Percentiles rank a stretch among this genome's conserved stretches.
phyloP scores from a whole-genome alignment of 2,888 invertebrate genomes.

The Nycteola revayana region DNA sequence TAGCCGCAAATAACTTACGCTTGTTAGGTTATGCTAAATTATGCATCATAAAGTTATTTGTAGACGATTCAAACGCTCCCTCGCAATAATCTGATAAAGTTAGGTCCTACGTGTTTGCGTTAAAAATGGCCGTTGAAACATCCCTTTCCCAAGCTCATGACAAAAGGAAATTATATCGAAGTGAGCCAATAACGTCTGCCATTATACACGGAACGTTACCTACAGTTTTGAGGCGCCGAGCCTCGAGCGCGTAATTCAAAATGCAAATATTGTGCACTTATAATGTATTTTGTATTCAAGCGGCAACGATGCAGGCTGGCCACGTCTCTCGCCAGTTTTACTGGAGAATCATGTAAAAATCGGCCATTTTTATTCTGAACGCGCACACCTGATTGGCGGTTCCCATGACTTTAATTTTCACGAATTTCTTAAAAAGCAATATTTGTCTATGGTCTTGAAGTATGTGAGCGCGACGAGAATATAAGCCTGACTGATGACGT shows the following conservation, averaged over 20 bases:
- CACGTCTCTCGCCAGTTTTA: constrained; percentile 71
- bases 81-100: not conserved
- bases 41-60: constrained; percentile 1
- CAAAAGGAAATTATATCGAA: constrained; percentile 22
- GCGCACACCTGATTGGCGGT: constrained; percentile 73
- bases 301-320: constrained; percentile 55
- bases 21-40: not conserved
- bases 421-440: constrained; percentile 55
- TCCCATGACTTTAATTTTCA: constrained; percentile 79
- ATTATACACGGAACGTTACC: constrained; percentile 26
- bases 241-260: constrained; percentile 75
- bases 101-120: not conserved
- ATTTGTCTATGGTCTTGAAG: constrained; percentile 46
- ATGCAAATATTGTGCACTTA: constrained; percentile 78
- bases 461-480: constrained; percentile 28
- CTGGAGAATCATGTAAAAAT: constrained; percentile 79
- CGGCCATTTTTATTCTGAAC: constrained; percentile 71
- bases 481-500: constrained; percentile 11
- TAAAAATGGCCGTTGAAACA: not conserved
- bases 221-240: constrained; percentile 45
- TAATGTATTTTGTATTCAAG: constrained; percentile 76
- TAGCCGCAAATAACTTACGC: not conserved
- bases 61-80: not conserved
- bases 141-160: constrained; percentile 16
- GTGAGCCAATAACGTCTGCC: constrained; percentile 21